Base-by-base conservation (phyloP, 2,888 invertebrate species). In the Lepetodrilus schrolli region DNA sequence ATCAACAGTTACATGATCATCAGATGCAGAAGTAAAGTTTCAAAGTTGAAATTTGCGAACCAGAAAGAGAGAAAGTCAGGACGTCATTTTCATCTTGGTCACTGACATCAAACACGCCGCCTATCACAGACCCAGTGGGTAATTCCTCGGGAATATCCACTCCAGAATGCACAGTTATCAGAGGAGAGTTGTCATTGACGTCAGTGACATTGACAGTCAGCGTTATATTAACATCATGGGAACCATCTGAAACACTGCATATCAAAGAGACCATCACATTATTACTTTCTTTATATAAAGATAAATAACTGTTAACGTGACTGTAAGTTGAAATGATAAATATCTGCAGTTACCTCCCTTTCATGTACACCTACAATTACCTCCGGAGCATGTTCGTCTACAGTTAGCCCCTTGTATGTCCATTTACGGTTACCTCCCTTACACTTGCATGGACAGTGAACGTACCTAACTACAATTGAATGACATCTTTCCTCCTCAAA, bases 171-270 rank as follows among this genome's bases (percentile, higher is more conserved):
- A 68, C 43, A 4, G 47, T 47, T 26, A 68, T 13, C 26, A 23
- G n/a, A 4, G 68, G 68, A 13, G 43, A 10, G 26, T 68, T 68
- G 47, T 68, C 68, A 17, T 68, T 68, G n/a, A 68, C 68, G n/a
- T 68, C 68, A 23, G 47, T 68, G 30, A 68, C 68, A 47, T 68
- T 38, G 20, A 68, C 21, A 5, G 47, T 68, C 13, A 68, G 26
- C 20, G 47, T 47, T 4, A 68, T 47, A 30, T 68, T 68, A 10
- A 43, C 43, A 3, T 37, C 68, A n/a, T 68, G 68, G 13, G 26
- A 7, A 2, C 68, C 68, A 17, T 68, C 68, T 37, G 17, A 21
- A 2, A 36, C 17, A 21, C 66, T 66, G 17, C 3, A 43, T n/a
- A n/a, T n/a, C n/a, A n/a, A n/a, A n/a, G n/a, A n/a, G n/a, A n/a